Conservation (phyloP, 2,888 invertebrate species). For the Phrixothrix hirtus region DNA sequence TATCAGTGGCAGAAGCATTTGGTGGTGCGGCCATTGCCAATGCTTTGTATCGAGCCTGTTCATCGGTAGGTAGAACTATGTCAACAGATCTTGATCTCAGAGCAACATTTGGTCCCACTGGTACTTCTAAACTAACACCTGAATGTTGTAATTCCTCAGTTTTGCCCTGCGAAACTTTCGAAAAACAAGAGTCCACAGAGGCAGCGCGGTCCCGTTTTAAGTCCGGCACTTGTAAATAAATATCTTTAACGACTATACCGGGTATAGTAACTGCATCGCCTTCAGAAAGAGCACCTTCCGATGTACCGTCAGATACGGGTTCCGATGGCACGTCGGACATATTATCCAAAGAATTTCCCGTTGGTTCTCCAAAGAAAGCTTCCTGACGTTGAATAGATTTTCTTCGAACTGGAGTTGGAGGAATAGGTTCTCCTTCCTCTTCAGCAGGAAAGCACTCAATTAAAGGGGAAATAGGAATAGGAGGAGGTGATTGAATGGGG, state of each 20-base stretch:
- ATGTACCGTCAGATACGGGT: slow-evolving; percentile 53
- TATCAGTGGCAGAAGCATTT: slow-evolving; percentile 37
- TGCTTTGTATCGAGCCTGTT: slow-evolving; percentile 85
- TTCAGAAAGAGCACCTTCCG: slow-evolving; percentile 48
- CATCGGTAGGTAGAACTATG: slow-evolving; percentile 83
- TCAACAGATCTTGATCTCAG: slow-evolving; percentile 83
- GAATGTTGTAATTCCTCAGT: slow-evolving; percentile 71
- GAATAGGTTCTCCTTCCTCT: slow-evolving; percentile 45
- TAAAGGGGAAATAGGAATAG: slow-evolving; percentile 58
- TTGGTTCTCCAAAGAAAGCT: slow-evolving; percentile 78
- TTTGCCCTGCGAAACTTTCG: slow-evolving; percentile 73
- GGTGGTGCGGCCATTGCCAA: slow-evolving; percentile 67
- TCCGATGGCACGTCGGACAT: slow-evolving; percentile 59
- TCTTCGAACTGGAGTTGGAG: slow-evolving; percentile 58
- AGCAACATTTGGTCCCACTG: slow-evolving; percentile 65
- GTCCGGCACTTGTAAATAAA: slow-evolving; percentile 75
- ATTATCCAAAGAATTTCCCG: slow-evolving; percentile 72
- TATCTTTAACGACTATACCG: slow-evolving; percentile 52
- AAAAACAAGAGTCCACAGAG: slow-evolving; percentile 85
- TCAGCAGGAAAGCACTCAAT: slow-evolving; percentile 62
- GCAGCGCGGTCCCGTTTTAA: slow-evolving; percentile 83
- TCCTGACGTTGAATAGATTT: slow-evolving; percentile 81
- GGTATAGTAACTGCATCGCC: slow-evolving; percentile 47
- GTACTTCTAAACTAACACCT: slow-evolving; percentile 68
- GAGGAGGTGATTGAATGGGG: slow-evolving; percentile 55